Conservation (phyloP, 2,888 invertebrate genomes). For the Volucella bombylans region DNA sequence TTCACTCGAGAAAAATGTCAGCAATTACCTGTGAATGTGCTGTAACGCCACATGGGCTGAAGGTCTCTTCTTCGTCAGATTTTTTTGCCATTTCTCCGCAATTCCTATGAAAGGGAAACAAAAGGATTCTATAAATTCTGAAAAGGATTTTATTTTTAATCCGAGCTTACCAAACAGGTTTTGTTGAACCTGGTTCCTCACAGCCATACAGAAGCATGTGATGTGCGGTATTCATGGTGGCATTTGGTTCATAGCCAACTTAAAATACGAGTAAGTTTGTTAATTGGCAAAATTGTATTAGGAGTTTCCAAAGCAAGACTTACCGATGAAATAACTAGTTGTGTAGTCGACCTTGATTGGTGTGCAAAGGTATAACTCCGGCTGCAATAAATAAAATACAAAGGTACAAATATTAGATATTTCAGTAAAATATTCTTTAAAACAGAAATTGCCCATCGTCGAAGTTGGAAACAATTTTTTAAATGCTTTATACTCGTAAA, state of each 20-base stretch:
- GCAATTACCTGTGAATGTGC: constrained; percentile 84
- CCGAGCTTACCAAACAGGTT: constrained; percentile 86
- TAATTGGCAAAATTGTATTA: background rate
- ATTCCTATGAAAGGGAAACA: constrained; percentile 85
- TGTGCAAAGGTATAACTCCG: constrained; percentile 95
- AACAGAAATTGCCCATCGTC: too few species aligned
- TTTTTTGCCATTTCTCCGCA: constrained; percentile 94
- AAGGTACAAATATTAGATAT: background rate
- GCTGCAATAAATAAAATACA: constrained; percentile 85
- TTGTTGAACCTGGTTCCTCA: constrained; percentile 84
- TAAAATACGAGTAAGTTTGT: constrained; percentile 78
- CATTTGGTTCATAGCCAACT: constrained; percentile 96
- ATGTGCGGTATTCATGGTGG: constrained; percentile 94
- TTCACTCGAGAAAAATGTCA: background rate
- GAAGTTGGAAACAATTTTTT: too few species aligned
- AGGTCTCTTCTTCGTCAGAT: constrained; percentile 83
- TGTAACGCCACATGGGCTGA: constrained; percentile 89
- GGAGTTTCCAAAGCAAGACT: constrained; percentile 65
- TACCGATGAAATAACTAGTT: constrained; percentile 92
- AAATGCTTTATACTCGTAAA: too few species aligned
- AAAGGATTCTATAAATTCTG: background rate
- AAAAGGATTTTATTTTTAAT: background rate
- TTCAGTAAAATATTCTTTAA: background rate
- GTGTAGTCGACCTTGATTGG: constrained; percentile 91
- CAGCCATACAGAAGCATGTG: constrained; percentile 97